phyloP scores from a whole-genome alignment of 2,797 vertebrate genomes.

The Acanthurus lineatus region DNA sequence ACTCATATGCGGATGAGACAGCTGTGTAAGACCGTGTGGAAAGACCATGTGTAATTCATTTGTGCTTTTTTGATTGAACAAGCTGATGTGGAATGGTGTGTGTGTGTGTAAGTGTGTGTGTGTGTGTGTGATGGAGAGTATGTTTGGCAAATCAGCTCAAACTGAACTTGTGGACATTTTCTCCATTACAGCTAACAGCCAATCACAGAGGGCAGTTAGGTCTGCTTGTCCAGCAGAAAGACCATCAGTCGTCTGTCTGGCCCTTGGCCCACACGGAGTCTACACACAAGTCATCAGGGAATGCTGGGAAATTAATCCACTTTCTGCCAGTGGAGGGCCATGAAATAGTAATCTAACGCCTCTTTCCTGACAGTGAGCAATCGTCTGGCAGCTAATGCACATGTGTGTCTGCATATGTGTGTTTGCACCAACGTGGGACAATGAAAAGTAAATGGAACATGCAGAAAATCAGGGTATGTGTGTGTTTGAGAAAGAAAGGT shows the following conservation, averaged over 20 bases:
- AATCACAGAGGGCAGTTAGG: slow-evolving; percentile 48
- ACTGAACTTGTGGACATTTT: slow-evolving; percentile 19
- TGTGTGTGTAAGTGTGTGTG: not conserved
- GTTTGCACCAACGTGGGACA: slow-evolving; percentile 33
- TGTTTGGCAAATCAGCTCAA: slow-evolving; percentile 1
- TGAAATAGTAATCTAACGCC: slow-evolving; percentile 79
- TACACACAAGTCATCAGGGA: slow-evolving; percentile 57
- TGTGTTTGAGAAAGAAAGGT: slow-evolving; percentile 3
- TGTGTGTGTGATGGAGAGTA: not conserved
- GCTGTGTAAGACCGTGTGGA: slow-evolving; percentile 18
- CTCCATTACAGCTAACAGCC: slow-evolving; percentile 19
- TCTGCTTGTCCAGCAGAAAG: slow-evolving; percentile 55
- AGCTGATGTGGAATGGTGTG: not conserved
- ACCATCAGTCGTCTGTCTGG: slow-evolving; percentile 55
- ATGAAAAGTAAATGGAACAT: slow-evolving; percentile 29
- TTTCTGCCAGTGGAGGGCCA: slow-evolving; percentile 56
- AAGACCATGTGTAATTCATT: slow-evolving; percentile 34
- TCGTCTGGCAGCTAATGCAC: slow-evolving; percentile 32
- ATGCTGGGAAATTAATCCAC: slow-evolving; percentile 66
- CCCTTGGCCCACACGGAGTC: slow-evolving; percentile 52
- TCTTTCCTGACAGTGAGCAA: slow-evolving; percentile 72
- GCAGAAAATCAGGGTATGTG: not conserved
- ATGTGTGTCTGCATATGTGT: slow-evolving; percentile 11
- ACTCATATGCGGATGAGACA: slow-evolving; percentile 37
- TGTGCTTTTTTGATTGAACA: slow-evolving; percentile 23